Conservation (phyloP, 2,113 vertebrate genomes). For the Cryptotis parvus region DNA sequence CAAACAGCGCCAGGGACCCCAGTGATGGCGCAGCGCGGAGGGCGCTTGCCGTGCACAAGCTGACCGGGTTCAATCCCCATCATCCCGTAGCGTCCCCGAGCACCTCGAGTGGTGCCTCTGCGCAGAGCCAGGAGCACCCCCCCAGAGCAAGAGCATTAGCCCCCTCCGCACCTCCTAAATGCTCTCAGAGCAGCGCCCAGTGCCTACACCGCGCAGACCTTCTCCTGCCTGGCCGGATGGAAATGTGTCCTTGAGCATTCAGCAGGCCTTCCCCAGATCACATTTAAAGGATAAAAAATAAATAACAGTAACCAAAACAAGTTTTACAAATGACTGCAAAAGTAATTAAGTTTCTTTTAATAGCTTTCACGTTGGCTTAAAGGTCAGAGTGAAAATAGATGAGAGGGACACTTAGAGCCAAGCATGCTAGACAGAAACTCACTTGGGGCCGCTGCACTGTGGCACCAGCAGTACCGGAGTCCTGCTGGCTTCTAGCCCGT, state of each 20-base stretch:
- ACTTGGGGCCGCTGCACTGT: not conserved
- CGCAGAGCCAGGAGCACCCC: not conserved
- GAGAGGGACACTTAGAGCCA: slow-evolving; percentile 7
- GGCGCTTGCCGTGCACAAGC: no score
- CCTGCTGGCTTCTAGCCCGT: no score
- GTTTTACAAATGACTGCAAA: slow-evolving; percentile 59
- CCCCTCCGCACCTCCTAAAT: no score
- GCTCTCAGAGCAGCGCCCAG: no score
- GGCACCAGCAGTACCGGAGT: no score
- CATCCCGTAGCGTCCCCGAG: no score
- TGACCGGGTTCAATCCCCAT: no score
- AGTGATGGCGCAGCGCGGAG: no score
- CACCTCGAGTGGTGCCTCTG: not conserved
- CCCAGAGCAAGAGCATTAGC: not conserved
- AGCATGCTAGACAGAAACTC: not conserved
- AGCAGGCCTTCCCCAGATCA: not conserved
- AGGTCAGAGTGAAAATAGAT: slow-evolving; percentile 54
- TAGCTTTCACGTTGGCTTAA: slow-evolving; percentile 44
- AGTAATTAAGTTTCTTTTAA: slow-evolving; percentile 60
- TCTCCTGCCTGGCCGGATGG: no score
- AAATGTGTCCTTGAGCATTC: not conserved
- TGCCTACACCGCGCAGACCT: no score
- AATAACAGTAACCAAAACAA: slow-evolving; percentile 45
- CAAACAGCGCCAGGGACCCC: no score
- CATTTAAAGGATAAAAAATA: slow-evolving; percentile 48